These are phyloP conservation scores for Haliclystus octoradiatus DNA, from an alignment of 30 jellyfish, hydroid and myxozoan genomes.

Conservation along the genomic window DNA sequence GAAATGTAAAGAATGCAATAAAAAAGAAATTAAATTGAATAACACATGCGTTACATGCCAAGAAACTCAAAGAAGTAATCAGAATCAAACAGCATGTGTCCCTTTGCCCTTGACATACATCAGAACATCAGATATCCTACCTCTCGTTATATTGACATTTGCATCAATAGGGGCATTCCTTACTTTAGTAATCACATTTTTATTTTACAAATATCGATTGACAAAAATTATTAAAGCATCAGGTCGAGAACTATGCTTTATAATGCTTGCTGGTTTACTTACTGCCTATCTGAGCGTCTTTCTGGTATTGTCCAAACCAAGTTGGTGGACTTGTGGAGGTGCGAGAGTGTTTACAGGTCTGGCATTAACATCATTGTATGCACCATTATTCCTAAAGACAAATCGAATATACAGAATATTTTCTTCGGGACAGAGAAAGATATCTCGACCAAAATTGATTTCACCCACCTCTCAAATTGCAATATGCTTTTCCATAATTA, in stretches of 20 bases:
- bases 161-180: not conserved
- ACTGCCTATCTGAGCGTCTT: not conserved
- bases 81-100: not conserved
- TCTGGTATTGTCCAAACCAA: not conserved
- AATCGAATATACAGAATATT: conserved; percentile 78
- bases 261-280: too few species aligned
- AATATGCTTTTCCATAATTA: conserved; percentile 49
- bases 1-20: not conserved
- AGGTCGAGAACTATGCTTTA: too few species aligned
- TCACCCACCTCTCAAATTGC: conserved; percentile 76
- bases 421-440: conserved; percentile 30
- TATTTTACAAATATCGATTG: too few species aligned
- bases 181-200: too few species aligned
- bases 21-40: not conserved
- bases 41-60: not conserved
- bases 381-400: conserved; percentile 84
- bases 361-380: conserved; percentile 78
- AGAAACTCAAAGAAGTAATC: not conserved
- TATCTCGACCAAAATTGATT: conserved; percentile 34
- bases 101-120: not conserved
- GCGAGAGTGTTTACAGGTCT: conserved; percentile 62
- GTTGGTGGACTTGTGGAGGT: conserved; percentile 5
- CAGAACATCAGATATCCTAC: not conserved
- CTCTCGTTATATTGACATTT: too few species aligned
- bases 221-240: too few species aligned